phyloP scores from a whole-genome alignment of 2,113 vertebrate genomes.

The cat (Felis catus) region F.catus_Fca126_mat1.0 CM031414.1:30216501-30217000 shows the following conservation, averaged over 20 bases:
- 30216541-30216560: too few species aligned
- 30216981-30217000: conserved; percentile 5
- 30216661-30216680: too few species aligned
- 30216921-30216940: neutral
- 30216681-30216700: too few species aligned
- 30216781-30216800: neutral
- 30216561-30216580: neutral
- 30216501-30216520: too few species aligned
- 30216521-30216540: too few species aligned
- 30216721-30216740: too few species aligned
- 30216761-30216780: too few species aligned
- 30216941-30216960: neutral
- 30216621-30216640: too few species aligned
- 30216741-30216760: too few species aligned
- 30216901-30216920: neutral
- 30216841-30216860: neutral
- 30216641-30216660: too few species aligned
- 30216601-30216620: too few species aligned
- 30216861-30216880: neutral
- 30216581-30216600: neutral
- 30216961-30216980: neutral
- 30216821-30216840: conserved; percentile 27
- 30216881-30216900: neutral
- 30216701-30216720: too few species aligned
- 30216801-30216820: neutral